Percentiles rank a stretch among this genome's conserved stretches.
phyloP scores from a whole-genome alignment of 2,888 invertebrate genomes.

The Epicampocera succincta region DNA sequence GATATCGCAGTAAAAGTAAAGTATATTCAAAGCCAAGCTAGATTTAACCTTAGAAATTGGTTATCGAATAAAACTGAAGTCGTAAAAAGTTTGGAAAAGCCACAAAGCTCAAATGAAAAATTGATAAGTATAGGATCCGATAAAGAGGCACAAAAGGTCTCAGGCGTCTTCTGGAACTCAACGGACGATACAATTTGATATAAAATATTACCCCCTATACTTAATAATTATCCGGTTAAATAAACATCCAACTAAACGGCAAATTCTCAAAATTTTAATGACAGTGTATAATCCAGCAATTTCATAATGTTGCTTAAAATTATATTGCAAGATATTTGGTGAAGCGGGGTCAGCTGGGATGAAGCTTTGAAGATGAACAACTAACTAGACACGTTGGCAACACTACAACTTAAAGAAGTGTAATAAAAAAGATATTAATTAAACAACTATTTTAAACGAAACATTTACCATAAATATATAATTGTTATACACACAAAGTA shows the following conservation, averaged over 20 bases:
- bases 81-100: slow-evolving; percentile 10
- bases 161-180: slow-evolving; percentile 59
- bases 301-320: too few relatives aligned
- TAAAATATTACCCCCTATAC: slow-evolving; percentile 44
- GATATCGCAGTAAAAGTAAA: slow-evolving; percentile 58
- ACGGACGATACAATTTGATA: slow-evolving; percentile 41
- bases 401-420: too few relatives aligned
- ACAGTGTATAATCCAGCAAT: slow-evolving; percentile 62
- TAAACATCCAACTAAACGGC: slow-evolving; percentile 58
- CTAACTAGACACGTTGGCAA: too few relatives aligned
- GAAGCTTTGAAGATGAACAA: slow-evolving; percentile 66
- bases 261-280: slow-evolving; percentile 59
- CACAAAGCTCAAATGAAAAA: slow-evolving; percentile 9
- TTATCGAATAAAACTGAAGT: slow-evolving; percentile 69
- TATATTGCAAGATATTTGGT: too few relatives aligned
- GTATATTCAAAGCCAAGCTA: slow-evolving; percentile 54
- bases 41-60: slow-evolving; percentile 70
- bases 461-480: too few relatives aligned
- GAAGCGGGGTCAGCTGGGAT: too few relatives aligned
- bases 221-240: slow-evolving; percentile 37
- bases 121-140: slow-evolving; percentile 17
- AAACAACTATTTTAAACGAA: too few relatives aligned
- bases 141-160: slow-evolving; percentile 42
- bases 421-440: too few relatives aligned
- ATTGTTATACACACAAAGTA: too few relatives aligned